Base-by-base conservation (phyloP, 2,113 vertebrate genomes). In the Barnardius zonarius region DNA sequence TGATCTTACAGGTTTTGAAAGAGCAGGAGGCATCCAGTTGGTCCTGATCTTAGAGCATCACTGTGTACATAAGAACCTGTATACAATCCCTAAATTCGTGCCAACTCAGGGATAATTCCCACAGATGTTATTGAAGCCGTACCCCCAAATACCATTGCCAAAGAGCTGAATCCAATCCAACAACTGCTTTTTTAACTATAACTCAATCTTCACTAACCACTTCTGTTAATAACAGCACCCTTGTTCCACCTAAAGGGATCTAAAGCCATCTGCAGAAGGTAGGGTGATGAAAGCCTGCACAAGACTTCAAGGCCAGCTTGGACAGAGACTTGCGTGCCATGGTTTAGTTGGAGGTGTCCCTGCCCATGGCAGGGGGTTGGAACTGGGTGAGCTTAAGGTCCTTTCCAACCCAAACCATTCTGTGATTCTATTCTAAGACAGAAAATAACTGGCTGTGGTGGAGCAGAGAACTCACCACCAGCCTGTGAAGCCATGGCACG, bases 401-500 rank as follows among this genome's bases (percentile, higher is more conserved):
- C 30, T 55, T 55, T 55, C 30, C 18, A 33, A 33, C 18, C 54
- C 54, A 8, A 55, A 55, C 11, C 7, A 55, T 20, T 55, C 18
- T 7, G 13, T 13, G 30, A 33, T 55, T 33, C 54, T 55, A 20
- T 20, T 55, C 54, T 55, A 55, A 33, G 15, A 9, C 44, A 16
- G n/a, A 1, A 30, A 52, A 48, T 6, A 61, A 41, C 46, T 7
- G 28, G 19, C 43, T 5, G 33, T 18, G 64, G 37, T 37, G 48
- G n/a, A 30, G 6, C 15, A 15, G 83, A 41, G 48, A 12, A 9
- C 10, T 44, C 4, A 0, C 25, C 4, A 1, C 13, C 1, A 23
- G 19, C 18, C 18, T 9, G 27, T 1, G 5, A 55, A 61, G 16
- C 61, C 73, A 24, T 16, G 2, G 3, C 73, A 0, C 0, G 23